Evolutionary conservation across 1,140 invertebrate genomes (phyloP), one percentile per base, ranked within the genome.

Genomic region (Zaprionus africanus): DNA sequence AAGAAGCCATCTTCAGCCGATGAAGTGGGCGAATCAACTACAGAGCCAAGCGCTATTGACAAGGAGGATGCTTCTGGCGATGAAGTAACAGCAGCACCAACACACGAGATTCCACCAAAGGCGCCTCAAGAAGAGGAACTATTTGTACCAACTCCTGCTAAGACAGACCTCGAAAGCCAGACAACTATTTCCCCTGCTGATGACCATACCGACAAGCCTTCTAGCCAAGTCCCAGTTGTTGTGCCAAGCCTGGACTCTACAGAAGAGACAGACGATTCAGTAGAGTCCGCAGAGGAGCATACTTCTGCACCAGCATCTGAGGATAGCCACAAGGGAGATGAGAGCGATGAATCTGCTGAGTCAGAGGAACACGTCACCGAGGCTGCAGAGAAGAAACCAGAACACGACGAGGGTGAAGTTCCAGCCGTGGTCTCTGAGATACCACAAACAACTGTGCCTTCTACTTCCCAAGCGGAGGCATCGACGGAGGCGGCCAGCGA

Each of bases 221-320:
- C 82, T 11, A 81, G 81, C 15, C 46, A 41, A 9, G 78, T 63
- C 38, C 74, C 81, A 46, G 49, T 38, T 19, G 76, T 91, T 43
- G 53, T 64, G 4, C 73, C 86, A 13, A 81, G 82, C 66, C 62
- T 90, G 38, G 90, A 90, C 12, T 92, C 91, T 22, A 74, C 63
- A 6, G 91, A 92, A 53, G 91, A 90, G 19, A 69, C 41, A n/a
- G 91, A 78, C 11, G 81, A 82, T 31, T 91, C 91, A 36, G 73
- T 79, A 3, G 91, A 92, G 61, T 92, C 88, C 1, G 88, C 91
- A 61, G 91, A 92, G 71, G 91, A 91, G 19, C 73, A 75, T 11
- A 62, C 73, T 17, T 24, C 78, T 46, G 73, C 61, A 9, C 43
- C 77, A 13, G 19, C 57, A 19, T 22, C 34, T 31, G 67, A 87